Base-by-base conservation (phyloP, 2,797 vertebrate genomes). In the Tokudaia tokunoshimensis region DNA sequence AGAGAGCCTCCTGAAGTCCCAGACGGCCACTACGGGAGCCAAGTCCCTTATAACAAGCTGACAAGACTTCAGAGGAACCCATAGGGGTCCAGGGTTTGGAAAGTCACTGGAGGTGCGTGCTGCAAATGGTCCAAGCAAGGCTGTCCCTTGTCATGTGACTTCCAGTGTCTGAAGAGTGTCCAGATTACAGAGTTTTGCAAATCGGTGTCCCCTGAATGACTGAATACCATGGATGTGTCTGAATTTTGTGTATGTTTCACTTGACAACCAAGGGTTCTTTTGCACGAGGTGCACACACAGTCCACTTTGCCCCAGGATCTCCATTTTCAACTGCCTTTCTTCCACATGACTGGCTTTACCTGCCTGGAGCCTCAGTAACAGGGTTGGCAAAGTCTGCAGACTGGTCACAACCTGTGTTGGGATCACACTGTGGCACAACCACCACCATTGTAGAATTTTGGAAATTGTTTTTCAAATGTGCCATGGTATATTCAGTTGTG, bases 211-310 rank as follows among this genome's bases (percentile, higher is more conserved):
- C 55, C 47, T 7, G 41, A 41, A 14, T 7, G 57, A 44, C 24
- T 0, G 15, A 52, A 59, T 76, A 15, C 15, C 1, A 2, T 0
- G 0, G 41, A 52, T 50, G n/a, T 10, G 17, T 63, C 3, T 80
- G 72, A 22, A 14, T 22, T 34, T 34, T 52, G 15, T 59, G 63
- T 26, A 5, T 47, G 8, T 34, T 15, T 34, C 67, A 55, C 61
- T 34, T 1, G 34, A 80, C 47, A 57, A n/a, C 41, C 8, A 31
- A 52, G 63, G 34, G 22, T n/a, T 55, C 10, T 13, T 29, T 24
- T 81, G 57, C 22, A 50, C 22, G 29, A 13, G 67, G 44, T 37
- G 0, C 4, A 2, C 1, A 29, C 0, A 1, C 5, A 34, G 12
- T 57, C 55, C 12, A 59, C 20, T 15, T 24, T 86, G 87, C 31